phyloP scores from a whole-genome alignment of 1,140 invertebrate species.

The Hormaphis cornu region DNA sequence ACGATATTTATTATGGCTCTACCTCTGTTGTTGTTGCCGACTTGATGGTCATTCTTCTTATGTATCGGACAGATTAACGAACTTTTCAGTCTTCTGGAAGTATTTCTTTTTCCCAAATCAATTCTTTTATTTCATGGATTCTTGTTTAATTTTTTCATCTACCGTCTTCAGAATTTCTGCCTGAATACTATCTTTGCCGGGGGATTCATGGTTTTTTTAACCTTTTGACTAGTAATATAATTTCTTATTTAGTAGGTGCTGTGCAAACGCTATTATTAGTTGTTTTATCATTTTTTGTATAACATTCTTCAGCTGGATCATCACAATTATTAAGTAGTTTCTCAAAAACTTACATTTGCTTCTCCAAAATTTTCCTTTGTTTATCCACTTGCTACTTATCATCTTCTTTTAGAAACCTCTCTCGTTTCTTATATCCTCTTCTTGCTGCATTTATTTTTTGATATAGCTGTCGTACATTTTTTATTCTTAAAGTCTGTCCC shows the following conservation, averaged over 20 bases:
- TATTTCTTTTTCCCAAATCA: slow-evolving; percentile 34
- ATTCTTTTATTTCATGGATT: background rate
- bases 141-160: background rate
- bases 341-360: too few relatives aligned
- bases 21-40: slow-evolving; percentile 37
- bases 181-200: slow-evolving; percentile 15
- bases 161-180: slow-evolving; percentile 24
- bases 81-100: slow-evolving; percentile 36
- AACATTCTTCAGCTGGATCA: background rate
- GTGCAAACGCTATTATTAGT: background rate
- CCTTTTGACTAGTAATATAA: background rate
- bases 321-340: too few relatives aligned
- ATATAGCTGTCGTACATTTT: too few relatives aligned
- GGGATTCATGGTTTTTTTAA: background rate
- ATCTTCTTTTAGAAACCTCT: too few relatives aligned
- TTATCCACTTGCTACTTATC: too few relatives aligned
- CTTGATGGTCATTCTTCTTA: slow-evolving; percentile 37
- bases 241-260: background rate
- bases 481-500: too few relatives aligned
- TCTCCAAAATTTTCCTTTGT: too few relatives aligned
- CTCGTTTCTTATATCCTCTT: too few relatives aligned
- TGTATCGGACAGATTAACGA: slow-evolving; percentile 35
- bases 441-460: too few relatives aligned
- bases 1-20: slow-evolving; percentile 25
- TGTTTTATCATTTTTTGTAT: background rate